Evolutionary conservation across 2,888 invertebrate genomes (phyloP), one percentile per base, ranked within the genome.

Genomic region (Acanthosepion lycidas): DNA sequence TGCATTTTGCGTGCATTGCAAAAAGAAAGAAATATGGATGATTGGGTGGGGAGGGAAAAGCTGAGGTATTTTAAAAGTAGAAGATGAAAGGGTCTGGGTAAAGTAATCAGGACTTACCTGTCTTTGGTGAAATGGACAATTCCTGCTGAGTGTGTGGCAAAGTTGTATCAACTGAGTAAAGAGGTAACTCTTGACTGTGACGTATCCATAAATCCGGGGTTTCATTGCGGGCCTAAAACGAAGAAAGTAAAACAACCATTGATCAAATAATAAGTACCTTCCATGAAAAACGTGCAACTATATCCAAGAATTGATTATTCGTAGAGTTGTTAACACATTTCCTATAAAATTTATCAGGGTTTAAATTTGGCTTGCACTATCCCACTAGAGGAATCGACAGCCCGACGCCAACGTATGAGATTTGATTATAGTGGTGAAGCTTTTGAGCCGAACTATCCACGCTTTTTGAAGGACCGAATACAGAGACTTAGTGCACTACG

Each of bases 101-200:
- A 91, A 48, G n/a, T 92, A 49, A n/a, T 93, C n/a, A 6, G 49
- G 26, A 49, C 78, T 93, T 93, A 93, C 93, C 93, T 53, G 93
- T 53, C 53, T 93, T 93, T 51, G 93, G 51, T 12, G 93, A 93
- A 15, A 53, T 20, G 5, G 53, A 53, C 26, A 18, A 8, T 93
- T 93, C 93, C 28, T 4, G 18, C 6, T 48, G 93, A 20, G 48
- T n/a, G 51, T 93, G n/a, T 28, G n/a, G 28, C 23, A 93, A 51
- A 6, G 93, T 49, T 53, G 53, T 53, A 18, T 93, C 93, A n/a
- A 93, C 93, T 28, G 93, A 51, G 23, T 93, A 93, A 49, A 93
- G 93, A 49, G 93, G 93, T n/a, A 93, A 49, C 53, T 93, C 93
- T 33, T 93, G 93, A 33, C 93, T 93, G 51, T 93, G 28, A 6